Evolutionary conservation across 2,113 vertebrate genomes (phyloP).

Genomic region (Cygnus atratus): DNA sequence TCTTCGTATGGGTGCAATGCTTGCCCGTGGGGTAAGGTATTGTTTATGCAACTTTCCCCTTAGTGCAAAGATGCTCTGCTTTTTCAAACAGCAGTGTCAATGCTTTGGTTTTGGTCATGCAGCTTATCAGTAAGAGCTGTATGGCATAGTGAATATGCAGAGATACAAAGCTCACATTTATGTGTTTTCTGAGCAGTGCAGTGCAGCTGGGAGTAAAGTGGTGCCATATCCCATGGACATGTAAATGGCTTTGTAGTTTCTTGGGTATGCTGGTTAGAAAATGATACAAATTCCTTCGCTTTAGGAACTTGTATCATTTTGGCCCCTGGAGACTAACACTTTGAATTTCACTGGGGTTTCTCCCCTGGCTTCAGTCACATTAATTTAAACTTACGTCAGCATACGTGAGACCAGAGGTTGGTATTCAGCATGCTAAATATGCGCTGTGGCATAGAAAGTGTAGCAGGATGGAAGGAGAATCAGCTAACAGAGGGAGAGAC

Average conservation of each 20-base stretch:
- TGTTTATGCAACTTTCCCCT: neutral
- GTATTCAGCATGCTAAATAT: neutral
- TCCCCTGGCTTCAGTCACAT: neutral
- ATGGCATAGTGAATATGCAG: neutral
- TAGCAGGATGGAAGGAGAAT: neutral
- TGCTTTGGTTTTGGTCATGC: neutral
- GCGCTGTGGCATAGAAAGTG: neutral
- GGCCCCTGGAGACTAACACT: neutral
- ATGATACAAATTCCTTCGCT: neutral
- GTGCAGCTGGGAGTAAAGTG: neutral
- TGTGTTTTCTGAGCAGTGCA: neutral
- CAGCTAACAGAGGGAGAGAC: neutral
- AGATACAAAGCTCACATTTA: neutral
- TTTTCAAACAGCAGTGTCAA: neutral
- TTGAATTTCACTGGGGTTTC: neutral
- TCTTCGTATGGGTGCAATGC: neutral
- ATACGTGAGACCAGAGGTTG: rapidly evolving
- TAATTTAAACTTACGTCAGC: neutral
- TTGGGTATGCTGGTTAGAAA: neutral
- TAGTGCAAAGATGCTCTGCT: neutral
- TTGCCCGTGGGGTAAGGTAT: rapidly evolving
- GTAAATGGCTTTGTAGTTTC: neutral
- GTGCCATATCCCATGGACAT: rapidly evolving
- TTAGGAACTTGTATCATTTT: neutral
- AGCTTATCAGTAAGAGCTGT: neutral